These are phyloP conservation scores for Pocillopora verrucosa DNA, from an alignment of 64 coral and sea anemone species.

Conservation along the genomic window DNA sequence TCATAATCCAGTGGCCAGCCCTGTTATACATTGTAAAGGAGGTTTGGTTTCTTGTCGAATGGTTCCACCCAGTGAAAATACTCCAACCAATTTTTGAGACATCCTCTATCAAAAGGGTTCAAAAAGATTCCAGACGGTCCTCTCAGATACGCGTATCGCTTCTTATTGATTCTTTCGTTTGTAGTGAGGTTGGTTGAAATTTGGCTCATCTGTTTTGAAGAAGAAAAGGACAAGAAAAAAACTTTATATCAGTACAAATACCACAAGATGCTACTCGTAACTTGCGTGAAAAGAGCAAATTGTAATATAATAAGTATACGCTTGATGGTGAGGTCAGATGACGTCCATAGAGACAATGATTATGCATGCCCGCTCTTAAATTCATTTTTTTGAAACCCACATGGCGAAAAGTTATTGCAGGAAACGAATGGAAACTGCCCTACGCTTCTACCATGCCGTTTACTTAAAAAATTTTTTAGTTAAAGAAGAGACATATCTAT, in stretches of 20 bases:
- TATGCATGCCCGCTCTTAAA: no score
- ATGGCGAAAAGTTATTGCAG: no score
- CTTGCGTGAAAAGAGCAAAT: no score
- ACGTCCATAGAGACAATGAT: no score
- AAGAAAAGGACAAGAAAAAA: neutral
- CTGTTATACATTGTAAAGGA: conserved; percentile 73
- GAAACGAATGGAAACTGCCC: no score
- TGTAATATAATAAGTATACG: no score
- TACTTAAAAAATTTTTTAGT: no score
- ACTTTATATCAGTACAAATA: neutral
- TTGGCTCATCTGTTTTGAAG: conserved; percentile 55
- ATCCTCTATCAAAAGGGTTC: conserved; percentile 93
- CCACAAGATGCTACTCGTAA: neutral
- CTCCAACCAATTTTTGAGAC: conserved; percentile 86
- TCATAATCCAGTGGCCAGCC: neutral
- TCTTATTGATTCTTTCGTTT: conserved; percentile 93
- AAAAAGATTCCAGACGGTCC: conserved; percentile 67
- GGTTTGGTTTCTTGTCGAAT: conserved; percentile 73
- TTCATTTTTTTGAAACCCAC: no score
- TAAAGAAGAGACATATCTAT: no score
- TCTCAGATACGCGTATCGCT: conserved; percentile 81
- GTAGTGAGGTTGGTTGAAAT: conserved; percentile 80
- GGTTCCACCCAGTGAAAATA: conserved; percentile 84
- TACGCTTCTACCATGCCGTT: no score
- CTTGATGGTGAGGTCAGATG: no score